phyloP scores from a whole-genome alignment of 2,113 vertebrate species.

The Syrrhaptes paradoxus region DNA sequence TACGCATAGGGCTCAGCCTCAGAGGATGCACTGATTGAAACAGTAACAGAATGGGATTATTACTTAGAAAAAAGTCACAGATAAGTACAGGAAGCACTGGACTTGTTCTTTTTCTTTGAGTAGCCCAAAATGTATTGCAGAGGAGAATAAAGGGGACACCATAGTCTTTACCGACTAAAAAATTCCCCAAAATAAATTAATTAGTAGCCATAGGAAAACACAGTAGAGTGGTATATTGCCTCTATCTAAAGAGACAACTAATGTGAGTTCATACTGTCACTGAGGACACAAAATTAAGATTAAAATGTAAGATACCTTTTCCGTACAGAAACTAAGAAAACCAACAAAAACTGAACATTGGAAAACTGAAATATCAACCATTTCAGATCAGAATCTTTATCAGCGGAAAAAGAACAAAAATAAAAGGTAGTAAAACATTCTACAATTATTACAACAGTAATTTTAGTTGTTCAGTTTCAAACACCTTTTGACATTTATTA shows the following conservation, averaged over 20 bases:
- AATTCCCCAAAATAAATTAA: not conserved
- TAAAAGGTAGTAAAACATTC: not conserved
- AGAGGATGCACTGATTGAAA: not conserved
- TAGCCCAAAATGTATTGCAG: not conserved
- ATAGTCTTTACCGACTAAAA: not conserved
- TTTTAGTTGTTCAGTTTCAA: not conserved
- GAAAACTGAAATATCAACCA: not conserved
- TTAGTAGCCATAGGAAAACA: not conserved
- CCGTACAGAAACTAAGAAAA: not conserved
- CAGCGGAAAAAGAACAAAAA: not conserved
- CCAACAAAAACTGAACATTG: not conserved
- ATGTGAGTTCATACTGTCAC: not conserved
- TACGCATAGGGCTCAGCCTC: not conserved
- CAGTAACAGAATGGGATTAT: not conserved
- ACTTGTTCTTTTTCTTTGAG: not conserved
- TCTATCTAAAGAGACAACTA: not conserved
- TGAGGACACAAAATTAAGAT: not conserved
- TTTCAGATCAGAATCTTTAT: not conserved
- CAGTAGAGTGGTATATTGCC: not conserved
- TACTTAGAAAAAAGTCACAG: not conserved
- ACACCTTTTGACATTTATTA: not conserved
- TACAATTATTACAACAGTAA: not conserved
- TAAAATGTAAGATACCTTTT: not conserved
- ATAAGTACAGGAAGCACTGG: not conserved
- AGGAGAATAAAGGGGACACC: not conserved